Base-by-base conservation (phyloP, 2,888 invertebrate genomes). In the Epinotia brunnichana region DNA sequence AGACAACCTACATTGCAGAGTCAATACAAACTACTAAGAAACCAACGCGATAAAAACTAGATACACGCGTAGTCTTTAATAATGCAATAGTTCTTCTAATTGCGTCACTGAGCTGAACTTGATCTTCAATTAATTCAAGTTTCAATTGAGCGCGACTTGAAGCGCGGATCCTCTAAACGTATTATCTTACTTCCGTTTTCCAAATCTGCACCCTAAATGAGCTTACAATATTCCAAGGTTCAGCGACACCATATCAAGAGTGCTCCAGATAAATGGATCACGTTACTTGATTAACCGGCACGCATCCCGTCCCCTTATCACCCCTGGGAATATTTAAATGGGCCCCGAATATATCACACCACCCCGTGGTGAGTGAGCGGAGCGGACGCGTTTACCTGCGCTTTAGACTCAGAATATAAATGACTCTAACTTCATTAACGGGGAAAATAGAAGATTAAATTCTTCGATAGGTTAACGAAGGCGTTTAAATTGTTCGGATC, bases 251-350 rank as follows among this genome's bases (percentile, higher is more conserved):
- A 87, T 91, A 92, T 91, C 91, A 91, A 90, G 90, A 90, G 90
- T 87, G 85, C 91, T 90, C 88, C 86, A 90, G 90, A 92, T 92
- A 92, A 92, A 92, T 91, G 91, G 92, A 91, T 92, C 92, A 90
- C 91, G 92, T 92, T 92, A 92, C 92, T 92, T 92, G 92, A 92
- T 92, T 92, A 92, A 92, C 91, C 90, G 88, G 87, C 85, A 85
- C 88, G 86, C 90, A 91, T 90, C 90, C 90, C 90, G 88, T 84
- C 90, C 89, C 91, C 88, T 91, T 90, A 90, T 89, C 91, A 89
- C 91, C 91, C 90, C 81, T 87, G 91, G 91, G 92, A 91, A 92
- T 92, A 91, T 92, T 92, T 92, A 92, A 92, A 91, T 90, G 90
- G 90, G 90, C 84, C 87, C 87, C 87, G 91, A 91, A 91, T 91